Evolutionary conservation across 2,888 invertebrate species (phyloP).

Genomic region (Nudaria mundana): DNA sequence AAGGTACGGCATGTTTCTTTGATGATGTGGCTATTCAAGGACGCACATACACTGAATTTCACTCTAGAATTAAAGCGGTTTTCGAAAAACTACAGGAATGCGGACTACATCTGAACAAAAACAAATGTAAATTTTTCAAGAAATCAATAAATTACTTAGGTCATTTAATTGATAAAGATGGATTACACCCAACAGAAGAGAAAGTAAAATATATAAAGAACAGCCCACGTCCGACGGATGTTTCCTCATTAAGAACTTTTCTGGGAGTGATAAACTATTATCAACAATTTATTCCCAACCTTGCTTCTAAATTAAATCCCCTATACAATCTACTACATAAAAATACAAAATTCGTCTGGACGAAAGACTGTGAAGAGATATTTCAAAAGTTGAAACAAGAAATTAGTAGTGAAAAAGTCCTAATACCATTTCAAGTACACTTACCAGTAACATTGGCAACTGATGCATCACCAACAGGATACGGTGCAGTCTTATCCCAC

Average conservation of each 20-base stretch:
- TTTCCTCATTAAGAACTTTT: neutral
- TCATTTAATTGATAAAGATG: neutral
- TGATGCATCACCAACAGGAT: neutral
- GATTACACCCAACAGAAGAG: neutral
- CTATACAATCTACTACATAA: neutral
- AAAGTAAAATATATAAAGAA: neutral
- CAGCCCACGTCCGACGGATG: neutral
- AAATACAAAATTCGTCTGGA: neutral
- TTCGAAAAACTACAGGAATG: no score
- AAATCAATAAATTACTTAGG: neutral
- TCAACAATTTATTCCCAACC: neutral
- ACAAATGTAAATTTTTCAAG: neutral
- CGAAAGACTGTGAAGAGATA: neutral
- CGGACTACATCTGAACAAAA: no score
- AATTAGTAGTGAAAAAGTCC: neutral
- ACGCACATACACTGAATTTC: no score
- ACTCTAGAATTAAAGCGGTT: no score
- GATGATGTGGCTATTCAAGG: no score
- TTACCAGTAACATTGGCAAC: neutral
- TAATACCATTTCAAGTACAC: neutral
- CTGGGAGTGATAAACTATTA: neutral
- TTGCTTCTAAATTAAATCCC: neutral
- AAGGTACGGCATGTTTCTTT: no score
- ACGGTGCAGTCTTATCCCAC: neutral
- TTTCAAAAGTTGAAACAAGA: neutral